These are phyloP conservation scores for Drosophila antonietae DNA, from an alignment of 2,888 invertebrate species.

Conservation along the genomic window DNA sequence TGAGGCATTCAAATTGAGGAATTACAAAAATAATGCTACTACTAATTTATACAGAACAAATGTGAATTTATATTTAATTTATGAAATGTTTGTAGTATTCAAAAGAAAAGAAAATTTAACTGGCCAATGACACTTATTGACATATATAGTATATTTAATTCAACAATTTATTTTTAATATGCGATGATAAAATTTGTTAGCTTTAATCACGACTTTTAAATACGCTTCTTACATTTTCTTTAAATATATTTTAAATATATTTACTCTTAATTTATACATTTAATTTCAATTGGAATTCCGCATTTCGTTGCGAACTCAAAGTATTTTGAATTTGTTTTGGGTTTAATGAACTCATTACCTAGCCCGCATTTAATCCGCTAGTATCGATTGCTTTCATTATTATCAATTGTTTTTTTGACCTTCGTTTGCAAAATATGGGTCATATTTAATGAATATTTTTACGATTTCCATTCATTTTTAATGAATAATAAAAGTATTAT, in stretches of 20 bases:
- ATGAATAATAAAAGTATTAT: neutral
- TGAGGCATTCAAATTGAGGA: neutral
- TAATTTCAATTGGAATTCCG: neutral
- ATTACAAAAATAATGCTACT: neutral
- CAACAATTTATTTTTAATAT: constrained; percentile 21
- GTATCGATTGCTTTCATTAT: constrained; percentile 31
- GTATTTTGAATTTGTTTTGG: constrained; percentile 9
- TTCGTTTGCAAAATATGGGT: constrained; percentile 13
- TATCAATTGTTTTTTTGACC: constrained; percentile 48
- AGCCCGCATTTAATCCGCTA: constrained; percentile 19
- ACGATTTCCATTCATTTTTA: neutral
- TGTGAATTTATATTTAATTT: neutral
- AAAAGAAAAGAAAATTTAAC: constrained; percentile 8
- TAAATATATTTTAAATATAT: neutral
- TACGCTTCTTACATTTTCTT: neutral
- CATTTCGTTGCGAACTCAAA: neutral
- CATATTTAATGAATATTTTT: constrained; percentile 14
- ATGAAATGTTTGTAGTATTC: neutral
- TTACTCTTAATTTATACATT: neutral
- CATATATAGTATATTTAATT: constrained; percentile 25
- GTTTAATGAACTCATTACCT: constrained; percentile 45
- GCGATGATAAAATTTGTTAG: neutral
- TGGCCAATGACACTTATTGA: constrained; percentile 35
- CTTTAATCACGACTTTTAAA: constrained; percentile 2
- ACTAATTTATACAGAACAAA: neutral